These are phyloP conservation scores for Mustela nigripes DNA, from an alignment of 2,113 vertebrate species.

Conservation along the genomic window DNA sequence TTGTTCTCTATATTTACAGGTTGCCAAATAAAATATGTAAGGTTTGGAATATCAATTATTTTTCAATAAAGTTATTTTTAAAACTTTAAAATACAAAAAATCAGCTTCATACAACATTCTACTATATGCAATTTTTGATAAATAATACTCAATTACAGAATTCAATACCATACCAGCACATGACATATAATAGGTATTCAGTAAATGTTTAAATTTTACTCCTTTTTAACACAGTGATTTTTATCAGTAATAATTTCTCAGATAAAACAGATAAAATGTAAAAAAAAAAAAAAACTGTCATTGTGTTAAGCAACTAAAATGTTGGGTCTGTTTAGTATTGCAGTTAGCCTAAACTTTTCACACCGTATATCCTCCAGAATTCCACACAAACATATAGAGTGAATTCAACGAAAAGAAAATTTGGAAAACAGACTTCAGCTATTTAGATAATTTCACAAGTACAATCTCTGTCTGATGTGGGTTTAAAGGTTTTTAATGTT, in stretches of 20 bases:
- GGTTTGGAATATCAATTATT: neutral
- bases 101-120: constrained; percentile 35
- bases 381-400: neutral
- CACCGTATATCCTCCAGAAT: neutral
- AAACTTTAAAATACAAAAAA: neutral
- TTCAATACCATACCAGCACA: neutral
- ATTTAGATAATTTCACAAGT: neutral
- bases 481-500: neutral
- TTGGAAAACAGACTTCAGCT: neutral
- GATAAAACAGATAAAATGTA: constrained; percentile 38
- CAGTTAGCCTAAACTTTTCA: neutral
- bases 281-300: neutral
- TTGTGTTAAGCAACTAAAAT: neutral
- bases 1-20: neutral
- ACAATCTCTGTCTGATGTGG: neutral
- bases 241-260: constrained; percentile 49
- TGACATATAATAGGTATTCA: neutral
- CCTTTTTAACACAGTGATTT: constrained; percentile 45
- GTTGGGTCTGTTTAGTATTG: neutral
- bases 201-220: constrained; percentile 46
- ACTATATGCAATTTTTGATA: neutral
- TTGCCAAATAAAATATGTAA: neutral
- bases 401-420: neutral
- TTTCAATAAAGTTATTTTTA: neutral
- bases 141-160: constrained; percentile 25